Evolutionary conservation across 2,113 vertebrate genomes (phyloP).

Genomic region (Lutjanus erythropterus): DNA sequence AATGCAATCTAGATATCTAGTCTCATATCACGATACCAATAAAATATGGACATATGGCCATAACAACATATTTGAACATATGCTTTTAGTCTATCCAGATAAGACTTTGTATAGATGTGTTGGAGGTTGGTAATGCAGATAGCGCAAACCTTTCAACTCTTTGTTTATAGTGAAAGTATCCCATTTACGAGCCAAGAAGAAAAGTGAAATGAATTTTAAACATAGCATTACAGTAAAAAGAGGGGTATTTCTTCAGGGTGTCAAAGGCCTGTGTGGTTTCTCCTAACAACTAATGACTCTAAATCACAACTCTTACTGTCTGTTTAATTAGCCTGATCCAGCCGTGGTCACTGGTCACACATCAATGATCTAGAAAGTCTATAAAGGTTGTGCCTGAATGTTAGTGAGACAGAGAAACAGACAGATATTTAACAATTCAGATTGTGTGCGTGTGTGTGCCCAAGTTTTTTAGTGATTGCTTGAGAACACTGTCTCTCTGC

Average conservation of each 20-base stretch:
- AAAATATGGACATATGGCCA: background rate
- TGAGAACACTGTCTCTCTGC: constrained; percentile 6
- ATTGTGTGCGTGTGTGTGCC: background rate
- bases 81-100: too few species aligned
- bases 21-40: too few species aligned
- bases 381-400: constrained; percentile 26
- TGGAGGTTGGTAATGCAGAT: background rate
- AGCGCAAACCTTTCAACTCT: background rate
- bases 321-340: constrained; percentile 73
- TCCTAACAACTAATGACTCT: constrained; percentile 70
- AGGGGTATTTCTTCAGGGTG: constrained; percentile 19
- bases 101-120: background rate
- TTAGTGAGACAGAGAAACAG: background rate
- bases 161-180: background rate
- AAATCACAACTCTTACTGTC: constrained; percentile 70
- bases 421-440: constrained; percentile 5
- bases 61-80: background rate
- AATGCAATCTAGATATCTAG: too few species aligned
- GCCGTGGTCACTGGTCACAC: constrained; percentile 65
- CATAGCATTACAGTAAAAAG: background rate
- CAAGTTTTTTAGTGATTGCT: background rate
- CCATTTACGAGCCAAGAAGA: background rate
- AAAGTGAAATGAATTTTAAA: background rate
- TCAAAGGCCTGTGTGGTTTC: constrained; percentile 61
- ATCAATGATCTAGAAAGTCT: constrained; percentile 46